Conservation (phyloP, 2,797 vertebrate species). For the Syndactyla subalaris region DNA sequence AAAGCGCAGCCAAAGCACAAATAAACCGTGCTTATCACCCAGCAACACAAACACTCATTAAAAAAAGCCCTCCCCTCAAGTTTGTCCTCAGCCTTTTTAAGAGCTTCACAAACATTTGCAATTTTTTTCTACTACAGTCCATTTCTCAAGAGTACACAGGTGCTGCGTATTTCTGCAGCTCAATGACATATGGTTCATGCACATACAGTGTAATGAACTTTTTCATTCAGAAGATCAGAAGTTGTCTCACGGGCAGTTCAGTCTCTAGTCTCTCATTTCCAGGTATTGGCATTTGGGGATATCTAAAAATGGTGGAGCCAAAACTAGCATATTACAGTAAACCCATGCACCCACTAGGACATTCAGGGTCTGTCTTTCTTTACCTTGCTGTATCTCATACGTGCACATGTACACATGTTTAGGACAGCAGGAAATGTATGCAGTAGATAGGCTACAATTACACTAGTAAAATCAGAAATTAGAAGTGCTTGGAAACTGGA, state of each 20-base stretch:
- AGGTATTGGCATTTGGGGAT: background rate
- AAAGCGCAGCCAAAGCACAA: background rate
- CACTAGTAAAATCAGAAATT: background rate
- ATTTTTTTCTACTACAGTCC: background rate
- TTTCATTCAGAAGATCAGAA: background rate
- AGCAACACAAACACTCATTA: background rate
- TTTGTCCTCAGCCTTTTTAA: background rate
- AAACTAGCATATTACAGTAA: background rate
- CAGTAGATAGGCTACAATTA: background rate
- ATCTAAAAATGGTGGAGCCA: background rate
- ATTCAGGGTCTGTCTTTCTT: background rate
- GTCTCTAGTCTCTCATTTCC: background rate
- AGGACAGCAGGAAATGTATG: background rate
- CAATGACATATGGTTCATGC: background rate
- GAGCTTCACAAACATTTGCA: background rate
- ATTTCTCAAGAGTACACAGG: background rate
- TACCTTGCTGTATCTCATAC: background rate
- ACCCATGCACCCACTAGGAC: background rate
- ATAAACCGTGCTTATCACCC: background rate
- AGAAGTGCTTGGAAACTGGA: background rate
- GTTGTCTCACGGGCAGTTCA: background rate
- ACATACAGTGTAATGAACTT: background rate
- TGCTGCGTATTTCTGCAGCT: background rate
- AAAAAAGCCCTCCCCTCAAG: background rate
- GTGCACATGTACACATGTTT: background rate